A percentile compares a stretch with the other conserved stretches of the same genome.
Conservation (phyloP, 2,113 vertebrate species). For the Centropus bengalensis region DNA sequence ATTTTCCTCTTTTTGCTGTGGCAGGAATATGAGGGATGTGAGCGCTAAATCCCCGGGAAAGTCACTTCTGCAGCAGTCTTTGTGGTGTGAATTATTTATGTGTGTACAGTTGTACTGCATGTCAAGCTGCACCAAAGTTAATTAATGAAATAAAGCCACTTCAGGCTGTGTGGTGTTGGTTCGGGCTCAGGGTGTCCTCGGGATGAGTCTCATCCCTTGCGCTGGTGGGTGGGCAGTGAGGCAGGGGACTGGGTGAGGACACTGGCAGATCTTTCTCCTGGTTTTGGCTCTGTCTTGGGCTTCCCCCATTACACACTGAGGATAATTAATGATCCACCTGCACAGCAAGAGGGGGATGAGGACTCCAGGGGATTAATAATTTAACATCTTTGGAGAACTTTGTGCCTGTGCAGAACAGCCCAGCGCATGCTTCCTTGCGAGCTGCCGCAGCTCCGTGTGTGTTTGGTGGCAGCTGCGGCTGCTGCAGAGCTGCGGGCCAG, state of each 20-base stretch:
- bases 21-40: conserved; percentile 32
- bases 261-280: neutral
- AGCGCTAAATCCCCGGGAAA: conserved; percentile 42
- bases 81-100: conserved; percentile 68
- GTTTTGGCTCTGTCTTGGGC: rapidly evolving
- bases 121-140: neutral
- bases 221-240: rapidly evolving
- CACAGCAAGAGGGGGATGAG: rapidly evolving
- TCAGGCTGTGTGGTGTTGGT: rapidly evolving
- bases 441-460: neutral
- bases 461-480: too few species aligned
- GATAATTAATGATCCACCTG: neutral
- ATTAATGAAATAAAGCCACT: rapidly evolving
- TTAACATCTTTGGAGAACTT: neutral
- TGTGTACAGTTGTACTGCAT: neutral
- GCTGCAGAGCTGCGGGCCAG: too few species aligned
- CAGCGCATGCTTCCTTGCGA: rapidly evolving
- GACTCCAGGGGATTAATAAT: neutral
- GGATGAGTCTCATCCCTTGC: rapidly evolving
- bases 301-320: neutral
- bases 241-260: neutral
- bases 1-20: conserved; percentile 57
- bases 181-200: rapidly evolving
- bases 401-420: neutral
- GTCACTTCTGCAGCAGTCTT: neutral